Base-by-base conservation (phyloP, 2,113 vertebrate genomes). In the Heterocephalus glaber region DNA sequence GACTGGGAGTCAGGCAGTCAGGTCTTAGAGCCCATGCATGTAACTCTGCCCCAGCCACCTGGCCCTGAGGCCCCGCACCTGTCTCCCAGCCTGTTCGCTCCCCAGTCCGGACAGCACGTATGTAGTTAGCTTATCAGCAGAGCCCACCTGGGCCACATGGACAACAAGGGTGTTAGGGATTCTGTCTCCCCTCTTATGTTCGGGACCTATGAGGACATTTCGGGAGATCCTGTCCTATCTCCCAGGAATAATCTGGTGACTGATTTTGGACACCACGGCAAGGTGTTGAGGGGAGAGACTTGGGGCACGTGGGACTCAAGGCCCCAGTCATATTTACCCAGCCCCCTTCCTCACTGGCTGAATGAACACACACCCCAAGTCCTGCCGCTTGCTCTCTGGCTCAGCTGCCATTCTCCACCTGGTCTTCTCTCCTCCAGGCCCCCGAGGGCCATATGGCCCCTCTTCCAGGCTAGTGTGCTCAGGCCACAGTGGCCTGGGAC, bases 61-160 rank as follows among this genome's bases (percentile, higher is more conserved):
- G 1, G 33, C 4, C 1, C 44, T 7, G 6, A 2, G 13, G 60
- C 35, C 14, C 17, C 1, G 0, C 4, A 0, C 4, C 54, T 1
- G 0, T 9, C n/a, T 33, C 54, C 1, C 2, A 1, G 77, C 24
- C 38, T 3, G 17, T 22, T n/a, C 68, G 80, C 13, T 77, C 4
- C 63, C 4, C 63, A 19, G 66, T 38, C 17, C 17, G 66, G n/a
- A 35, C 30, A n/a, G 33, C 5, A 4, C 35, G 17, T n/a, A 6
- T 38, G 35, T 38, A 17, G n/a, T 5, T 14, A 17, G 81, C 70
- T 90, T 81, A 22, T 88, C 85, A 85, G 1, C 61, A 76, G 41
- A 35, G 54, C 54, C 30, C 7, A 0, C 54, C 35, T 47, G 17
- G 24, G 68, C 17, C 70, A 33, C 1, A 24, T 2, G 58, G 41